Base-by-base conservation (phyloP, 2,888 invertebrate genomes). In the Pseudococcus jackbeardsleyi region DNA sequence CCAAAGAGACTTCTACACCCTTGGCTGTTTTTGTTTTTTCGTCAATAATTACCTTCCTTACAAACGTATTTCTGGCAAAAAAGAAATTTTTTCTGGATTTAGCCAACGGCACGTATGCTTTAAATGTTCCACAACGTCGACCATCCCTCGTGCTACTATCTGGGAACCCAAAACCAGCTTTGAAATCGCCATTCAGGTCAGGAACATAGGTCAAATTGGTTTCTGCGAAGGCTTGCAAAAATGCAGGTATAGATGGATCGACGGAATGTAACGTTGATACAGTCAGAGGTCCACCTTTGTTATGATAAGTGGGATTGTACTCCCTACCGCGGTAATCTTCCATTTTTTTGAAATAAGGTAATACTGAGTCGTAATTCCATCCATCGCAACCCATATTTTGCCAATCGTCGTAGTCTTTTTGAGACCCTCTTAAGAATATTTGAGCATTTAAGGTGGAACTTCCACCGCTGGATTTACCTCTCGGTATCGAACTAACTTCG, bases 81-180 rank as follows among this genome's bases (percentile, higher is more conserved):
- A 89, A 72, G 15, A 90, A 79, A 82, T 90, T 89, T 64, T 48
- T 42, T 72, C 89, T 82, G 8, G 88, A 64, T 86, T 48, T 54
- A n/a, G 88, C 79, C 4, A 89, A 88, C 1, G 88, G 64, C 48
- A 89, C 87, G 68, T 89, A 90, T 0, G 89, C 89, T 86, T 89
- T 89, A 0, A 89, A 89, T 7, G 89, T 88, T 39, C 89, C 89
- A n/a, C 89, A 89, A n/a, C 90, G 82, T 12, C 79, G 46, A 59
- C 88, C 88, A 84, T 88, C 64, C 48, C 88, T 84, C 9, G 85
- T 85, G 17, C 46, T 88, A 17, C 85, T 88, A 33, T 85, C 88
- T 17, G 42, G 42, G 15, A 86, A 48, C 8, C 86, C 86, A 22
- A 64, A 68, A 19, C 64, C 86, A 2, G 46, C n/a, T 22, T 8